Conservation (phyloP, 2,888 invertebrate species). For the Protula sp. region DNA sequence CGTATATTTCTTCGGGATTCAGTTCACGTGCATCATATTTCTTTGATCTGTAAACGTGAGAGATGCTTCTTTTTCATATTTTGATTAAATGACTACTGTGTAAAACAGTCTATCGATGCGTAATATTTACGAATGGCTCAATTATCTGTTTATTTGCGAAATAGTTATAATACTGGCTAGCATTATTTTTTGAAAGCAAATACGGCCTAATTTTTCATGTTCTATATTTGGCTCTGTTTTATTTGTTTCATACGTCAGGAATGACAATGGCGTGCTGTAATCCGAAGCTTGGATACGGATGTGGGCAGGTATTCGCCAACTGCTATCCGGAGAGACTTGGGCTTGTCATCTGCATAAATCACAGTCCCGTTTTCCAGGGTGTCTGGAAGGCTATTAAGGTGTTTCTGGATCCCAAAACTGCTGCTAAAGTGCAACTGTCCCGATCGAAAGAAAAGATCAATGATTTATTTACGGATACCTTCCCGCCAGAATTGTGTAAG, state of each 20-base stretch:
- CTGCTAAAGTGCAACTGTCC: constrained; percentile 39
- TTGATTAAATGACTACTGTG: too few species aligned
- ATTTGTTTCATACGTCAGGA: constrained; percentile 29
- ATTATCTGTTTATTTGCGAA: too few species aligned
- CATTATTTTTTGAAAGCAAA: too few species aligned
- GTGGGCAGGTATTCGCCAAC: constrained; percentile 40
- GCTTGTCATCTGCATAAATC: constrained; percentile 44
- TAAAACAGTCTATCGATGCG: too few species aligned
- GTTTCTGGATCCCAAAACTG: constrained; percentile 42
- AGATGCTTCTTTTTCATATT: too few species aligned
- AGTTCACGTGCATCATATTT: too few species aligned
- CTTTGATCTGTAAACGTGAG: too few species aligned
- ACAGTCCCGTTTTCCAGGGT: constrained; percentile 45
- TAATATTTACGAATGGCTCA: too few species aligned
- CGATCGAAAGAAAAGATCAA: constrained; percentile 37
- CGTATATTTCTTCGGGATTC: too few species aligned
- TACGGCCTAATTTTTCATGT: too few species aligned
- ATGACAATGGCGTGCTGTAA: constrained; percentile 46
- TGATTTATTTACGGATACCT: constrained; percentile 34
- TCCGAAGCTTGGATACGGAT: constrained; percentile 43
- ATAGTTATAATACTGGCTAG: too few species aligned
- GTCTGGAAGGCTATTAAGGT: constrained; percentile 48
- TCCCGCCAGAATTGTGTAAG: constrained; percentile 36
- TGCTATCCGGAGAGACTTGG: constrained; percentile 52
- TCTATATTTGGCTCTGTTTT: too few species aligned